Conservation (phyloP, 2,888 invertebrate species). For the Pecten maximus region DNA sequence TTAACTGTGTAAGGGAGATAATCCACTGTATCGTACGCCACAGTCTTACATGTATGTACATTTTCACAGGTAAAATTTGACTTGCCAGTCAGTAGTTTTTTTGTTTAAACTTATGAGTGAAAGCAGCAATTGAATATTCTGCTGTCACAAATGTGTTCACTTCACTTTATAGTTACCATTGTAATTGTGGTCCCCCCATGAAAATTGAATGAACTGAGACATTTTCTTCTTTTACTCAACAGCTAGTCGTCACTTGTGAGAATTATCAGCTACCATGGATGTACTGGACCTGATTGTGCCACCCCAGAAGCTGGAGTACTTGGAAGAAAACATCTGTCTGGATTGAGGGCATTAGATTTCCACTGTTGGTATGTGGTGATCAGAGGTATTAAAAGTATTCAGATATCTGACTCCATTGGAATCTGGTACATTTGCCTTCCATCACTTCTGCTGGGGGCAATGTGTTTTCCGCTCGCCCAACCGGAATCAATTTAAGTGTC, state of each 20-base stretch:
- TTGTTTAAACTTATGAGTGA: too few species aligned
- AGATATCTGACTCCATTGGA: neutral
- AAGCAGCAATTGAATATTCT: neutral
- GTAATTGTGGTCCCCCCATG: neutral
- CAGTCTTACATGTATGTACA: too few species aligned
- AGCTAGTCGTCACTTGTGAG: too few species aligned
- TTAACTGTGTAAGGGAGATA: too few species aligned
- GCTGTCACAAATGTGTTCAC: neutral
- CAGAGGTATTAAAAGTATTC: too few species aligned
- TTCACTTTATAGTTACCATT: neutral
- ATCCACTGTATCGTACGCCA: too few species aligned
- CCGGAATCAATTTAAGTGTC: neutral
- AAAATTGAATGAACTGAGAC: neutral
- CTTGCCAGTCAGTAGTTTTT: too few species aligned
- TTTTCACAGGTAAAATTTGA: too few species aligned
- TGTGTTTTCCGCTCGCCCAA: neutral
- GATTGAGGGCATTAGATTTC: neutral
- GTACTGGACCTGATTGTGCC: too few species aligned
- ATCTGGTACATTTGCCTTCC: neutral
- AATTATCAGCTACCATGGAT: too few species aligned
- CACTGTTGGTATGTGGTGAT: too few species aligned
- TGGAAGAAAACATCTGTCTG: neutral
- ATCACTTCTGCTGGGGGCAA: neutral
- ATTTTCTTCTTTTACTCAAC: neutral
- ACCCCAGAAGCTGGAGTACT: neutral